A percentile compares a stretch with the other conserved stretches of the same genome.
Conservation (phyloP, 2,797 vertebrate species). For the Limosa lapponica region DNA sequence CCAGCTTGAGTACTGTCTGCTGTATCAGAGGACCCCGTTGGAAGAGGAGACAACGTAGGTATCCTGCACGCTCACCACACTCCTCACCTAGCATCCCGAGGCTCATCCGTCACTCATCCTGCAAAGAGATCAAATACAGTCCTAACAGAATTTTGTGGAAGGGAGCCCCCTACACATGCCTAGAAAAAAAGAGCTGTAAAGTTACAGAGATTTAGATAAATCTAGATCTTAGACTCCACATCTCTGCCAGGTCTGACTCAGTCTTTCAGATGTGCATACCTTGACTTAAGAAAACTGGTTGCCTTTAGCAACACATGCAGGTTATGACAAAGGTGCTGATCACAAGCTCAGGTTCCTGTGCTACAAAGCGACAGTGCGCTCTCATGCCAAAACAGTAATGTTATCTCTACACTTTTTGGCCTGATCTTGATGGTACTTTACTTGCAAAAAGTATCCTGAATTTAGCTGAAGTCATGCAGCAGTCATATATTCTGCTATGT, state of each 20-base stretch:
- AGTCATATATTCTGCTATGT: not conserved
- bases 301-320: constrained; percentile 11
- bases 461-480: not conserved
- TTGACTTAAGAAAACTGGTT: not conserved
- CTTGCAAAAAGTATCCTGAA: not conserved
- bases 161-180: not conserved
- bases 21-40: not conserved
- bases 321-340: not conserved
- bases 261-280: not conserved
- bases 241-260: constrained; percentile 5
- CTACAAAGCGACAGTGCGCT: not conserved
- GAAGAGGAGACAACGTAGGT: not conserved
- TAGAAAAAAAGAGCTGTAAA: not conserved
- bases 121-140: not conserved
- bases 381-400: not conserved
- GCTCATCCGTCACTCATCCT: not conserved
- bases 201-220: not conserved
- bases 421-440: not conserved
- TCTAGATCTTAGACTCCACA: not conserved
- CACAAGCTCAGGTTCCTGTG: not conserved
- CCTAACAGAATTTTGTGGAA: not conserved
- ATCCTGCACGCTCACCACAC: not conserved
- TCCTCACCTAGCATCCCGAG: not conserved
- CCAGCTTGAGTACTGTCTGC: too few species aligned
- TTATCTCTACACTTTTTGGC: not conserved